Conservation (phyloP, 2,113 vertebrate species). For the Anseranas semipalmata region DNA sequence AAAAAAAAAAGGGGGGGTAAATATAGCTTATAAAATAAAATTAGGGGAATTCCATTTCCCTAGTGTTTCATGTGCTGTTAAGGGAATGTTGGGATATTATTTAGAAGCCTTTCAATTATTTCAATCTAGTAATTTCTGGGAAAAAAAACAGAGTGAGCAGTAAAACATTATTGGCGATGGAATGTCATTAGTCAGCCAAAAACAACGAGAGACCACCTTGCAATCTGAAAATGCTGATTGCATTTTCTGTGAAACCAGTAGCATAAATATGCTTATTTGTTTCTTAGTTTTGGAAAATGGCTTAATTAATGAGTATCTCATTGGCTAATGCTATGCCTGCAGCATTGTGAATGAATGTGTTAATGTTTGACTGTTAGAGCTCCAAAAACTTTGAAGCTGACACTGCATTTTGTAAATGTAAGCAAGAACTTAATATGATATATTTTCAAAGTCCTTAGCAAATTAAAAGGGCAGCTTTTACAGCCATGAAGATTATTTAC, state of each 20-base stretch:
- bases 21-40: not conserved
- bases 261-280: conserved; percentile 14
- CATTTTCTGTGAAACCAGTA: conserved; percentile 14
- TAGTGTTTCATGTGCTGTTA: not conserved
- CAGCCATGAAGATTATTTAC: not conserved
- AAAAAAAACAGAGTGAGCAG: not conserved
- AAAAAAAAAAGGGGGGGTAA: not conserved
- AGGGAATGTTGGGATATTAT: not conserved
- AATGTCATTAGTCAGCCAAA: not conserved
- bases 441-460: not conserved
- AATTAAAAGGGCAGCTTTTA: conserved; percentile 12
- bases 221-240: conserved; percentile 28
- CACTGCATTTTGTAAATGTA: conserved; percentile 39
- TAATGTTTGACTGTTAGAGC: not conserved
- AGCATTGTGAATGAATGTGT: not conserved
- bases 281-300: conserved; percentile 36
- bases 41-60: not conserved
- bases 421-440: not conserved
- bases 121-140: not conserved
- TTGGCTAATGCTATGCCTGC: not conserved
- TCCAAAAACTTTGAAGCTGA: not conserved
- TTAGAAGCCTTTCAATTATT: conserved; percentile 20
- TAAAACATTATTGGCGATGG: not conserved
- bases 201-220: not conserved
- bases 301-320: conserved; percentile 3